Base-by-base conservation (phyloP, 35 echinoderm and acorn worm species). In the Apostichopus californicus region DNA sequence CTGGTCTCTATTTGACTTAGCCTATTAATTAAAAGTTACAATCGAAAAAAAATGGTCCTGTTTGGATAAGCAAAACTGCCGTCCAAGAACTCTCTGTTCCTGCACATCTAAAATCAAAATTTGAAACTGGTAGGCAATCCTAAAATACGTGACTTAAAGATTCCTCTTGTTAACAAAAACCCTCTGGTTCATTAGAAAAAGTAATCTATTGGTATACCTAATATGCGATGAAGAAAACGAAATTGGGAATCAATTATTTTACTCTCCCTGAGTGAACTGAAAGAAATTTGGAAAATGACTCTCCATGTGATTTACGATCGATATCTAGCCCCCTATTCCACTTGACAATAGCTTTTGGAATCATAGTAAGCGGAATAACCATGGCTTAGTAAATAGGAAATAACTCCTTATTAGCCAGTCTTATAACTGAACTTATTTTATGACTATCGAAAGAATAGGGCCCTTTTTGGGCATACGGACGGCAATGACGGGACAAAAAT, bases 121-220 rank as follows among this genome's bases (percentile, higher is more conserved):
- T 65, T 65, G 61, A 65, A 65, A 65, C 61, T 14, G 14, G 61
- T 14, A 14, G 8, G 14, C 61, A 65, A 65, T 65, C 61, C 61
- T 14, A 65, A 65, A 65, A 14, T 65, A 65, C 0, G 14, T 65
- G 61, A 65, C 61, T 65, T 65, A 65, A 65, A 9, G 61, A 9
- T 65, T 65, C 61, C 61, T 65, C 61, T 9, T 65, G 61, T 65
- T 65, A 9, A 65, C 61, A 65, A 65, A 65, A 65, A 14, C 61
- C 7, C 61, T 65, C 14, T 14, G 9, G 9, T 22, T 7, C 18
- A 14, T 28, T 21, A 80, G 78, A 80, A 80, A 80, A 80, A 80
- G 78, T 80, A 80, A 80, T 80, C 26, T 80, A 26, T 80, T 22
- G 5, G 78, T 80, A 46, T n/a, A n/a, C 20, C 78, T 80, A 80